These are phyloP conservation scores for Cyphomyrus plagiostoma DNA, from an alignment of 2,113 vertebrate species.

Conservation along the genomic window DNA sequence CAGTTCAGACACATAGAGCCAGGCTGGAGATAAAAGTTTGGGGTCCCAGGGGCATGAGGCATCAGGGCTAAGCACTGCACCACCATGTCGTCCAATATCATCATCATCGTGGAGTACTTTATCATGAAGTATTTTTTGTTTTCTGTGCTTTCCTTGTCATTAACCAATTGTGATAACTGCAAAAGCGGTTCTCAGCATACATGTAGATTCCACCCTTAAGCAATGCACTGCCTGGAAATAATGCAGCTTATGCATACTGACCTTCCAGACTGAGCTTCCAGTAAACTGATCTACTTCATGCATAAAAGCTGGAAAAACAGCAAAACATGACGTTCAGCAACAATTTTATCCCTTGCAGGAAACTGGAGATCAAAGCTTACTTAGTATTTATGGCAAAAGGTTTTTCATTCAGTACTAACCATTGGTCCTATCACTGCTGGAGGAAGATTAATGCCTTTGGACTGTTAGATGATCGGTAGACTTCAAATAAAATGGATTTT, in stretches of 20 bases:
- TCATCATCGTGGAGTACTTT: too few relatives aligned
- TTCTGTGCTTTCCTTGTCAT: too few relatives aligned
- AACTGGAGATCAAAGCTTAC: background rate
- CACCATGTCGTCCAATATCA: too few relatives aligned
- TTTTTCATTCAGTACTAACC: background rate
- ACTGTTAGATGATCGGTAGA: background rate
- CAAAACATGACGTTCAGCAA: background rate
- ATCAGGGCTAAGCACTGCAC: background rate
- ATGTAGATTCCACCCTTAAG: background rate
- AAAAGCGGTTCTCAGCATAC: background rate
- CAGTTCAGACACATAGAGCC: background rate
- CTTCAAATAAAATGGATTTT: background rate
- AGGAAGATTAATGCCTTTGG: background rate
- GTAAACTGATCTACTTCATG: background rate
- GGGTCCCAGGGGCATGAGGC: too few relatives aligned
- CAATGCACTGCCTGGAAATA: background rate
- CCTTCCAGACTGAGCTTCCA: background rate
- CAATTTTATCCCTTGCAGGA: background rate
- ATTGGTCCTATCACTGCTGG: background rate
- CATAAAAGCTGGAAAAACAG: background rate
- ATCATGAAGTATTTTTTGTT: too few relatives aligned
- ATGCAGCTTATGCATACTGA: background rate
- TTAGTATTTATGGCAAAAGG: background rate
- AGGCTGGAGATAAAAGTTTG: background rate
- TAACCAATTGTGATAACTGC: background rate